These are phyloP conservation scores for Castor canadensis DNA, from an alignment of 2,113 vertebrate species.

Conservation along the genomic window DNA sequence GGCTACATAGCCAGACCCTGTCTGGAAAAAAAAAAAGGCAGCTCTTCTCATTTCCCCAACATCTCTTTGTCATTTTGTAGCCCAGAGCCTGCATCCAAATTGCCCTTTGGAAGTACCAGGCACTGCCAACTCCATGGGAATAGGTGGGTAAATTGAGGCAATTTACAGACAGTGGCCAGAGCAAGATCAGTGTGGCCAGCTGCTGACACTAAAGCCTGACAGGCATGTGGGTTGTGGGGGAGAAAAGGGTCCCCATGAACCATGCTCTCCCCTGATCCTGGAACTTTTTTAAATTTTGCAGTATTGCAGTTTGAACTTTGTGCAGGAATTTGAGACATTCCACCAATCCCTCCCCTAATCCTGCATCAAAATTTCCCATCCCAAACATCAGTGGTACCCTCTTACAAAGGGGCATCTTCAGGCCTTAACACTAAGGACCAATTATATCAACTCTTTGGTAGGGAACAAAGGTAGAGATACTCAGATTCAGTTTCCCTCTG, in stretches of 20 bases:
- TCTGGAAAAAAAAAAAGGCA: neutral
- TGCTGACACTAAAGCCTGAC: neutral
- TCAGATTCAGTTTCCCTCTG: neutral
- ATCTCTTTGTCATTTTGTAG: neutral
- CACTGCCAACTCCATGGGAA: neutral
- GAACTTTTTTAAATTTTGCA: too few species aligned
- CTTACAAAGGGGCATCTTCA: neutral
- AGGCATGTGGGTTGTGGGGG: neutral
- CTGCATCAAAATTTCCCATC: neutral
- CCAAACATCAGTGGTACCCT: neutral
- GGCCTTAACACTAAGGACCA: neutral
- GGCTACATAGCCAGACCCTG: too few species aligned
- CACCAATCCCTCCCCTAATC: too few species aligned
- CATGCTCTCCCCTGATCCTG: neutral
- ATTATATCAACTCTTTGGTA: neutral
- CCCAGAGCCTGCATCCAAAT: neutral
- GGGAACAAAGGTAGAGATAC: neutral
- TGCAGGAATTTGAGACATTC: too few species aligned
- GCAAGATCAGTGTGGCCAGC: neutral
- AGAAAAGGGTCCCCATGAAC: neutral
- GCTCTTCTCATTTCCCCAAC: neutral
- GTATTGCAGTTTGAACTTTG: too few species aligned
- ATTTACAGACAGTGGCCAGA: neutral
- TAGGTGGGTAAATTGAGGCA: neutral
- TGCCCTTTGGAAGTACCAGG: neutral